phyloP scores from a whole-genome alignment of 1,140 invertebrate species.

The Tetragonula clypearis region DNA sequence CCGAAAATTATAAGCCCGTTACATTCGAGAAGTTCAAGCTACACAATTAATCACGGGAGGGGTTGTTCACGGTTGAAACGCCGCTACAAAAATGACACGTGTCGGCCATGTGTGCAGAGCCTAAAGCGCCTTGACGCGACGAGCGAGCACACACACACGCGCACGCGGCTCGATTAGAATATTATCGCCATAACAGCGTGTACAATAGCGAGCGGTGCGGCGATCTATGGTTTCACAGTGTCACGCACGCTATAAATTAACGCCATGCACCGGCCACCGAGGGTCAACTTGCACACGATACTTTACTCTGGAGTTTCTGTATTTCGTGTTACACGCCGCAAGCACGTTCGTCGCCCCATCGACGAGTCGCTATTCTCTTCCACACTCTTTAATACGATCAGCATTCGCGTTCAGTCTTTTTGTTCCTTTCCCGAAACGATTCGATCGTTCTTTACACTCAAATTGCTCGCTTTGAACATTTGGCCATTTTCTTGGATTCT shows the following conservation, averaged over 20 bases:
- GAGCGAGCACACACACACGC: constrained; percentile 7
- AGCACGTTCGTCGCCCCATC: neutral
- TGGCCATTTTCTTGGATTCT: too few relatives aligned
- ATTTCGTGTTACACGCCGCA: constrained; percentile 5
- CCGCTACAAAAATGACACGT: neutral
- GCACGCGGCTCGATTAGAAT: constrained; percentile 56
- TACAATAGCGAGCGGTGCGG: constrained; percentile 44
- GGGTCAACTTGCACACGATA: constrained; percentile 10
- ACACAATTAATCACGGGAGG: neutral
- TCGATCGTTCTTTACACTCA: too few relatives aligned
- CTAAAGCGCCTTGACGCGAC: constrained; percentile 20
- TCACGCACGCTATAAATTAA: constrained; percentile 57
- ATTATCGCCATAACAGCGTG: constrained; percentile 55
- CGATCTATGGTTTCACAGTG: constrained; percentile 42
- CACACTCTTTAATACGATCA: too few relatives aligned
- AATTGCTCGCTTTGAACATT: too few relatives aligned
- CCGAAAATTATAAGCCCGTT: neutral
- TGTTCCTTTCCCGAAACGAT: too few relatives aligned
- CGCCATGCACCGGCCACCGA: constrained; percentile 16
- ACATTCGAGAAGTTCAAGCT: neutral
- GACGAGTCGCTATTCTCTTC: neutral
- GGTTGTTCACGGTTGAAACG: neutral
- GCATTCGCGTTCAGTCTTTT: too few relatives aligned
- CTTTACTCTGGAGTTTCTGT: constrained; percentile 51
- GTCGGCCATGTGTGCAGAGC: neutral